phyloP scores from a whole-genome alignment of 2,113 vertebrate species.

The Edolisoma coerulescens region DNA sequence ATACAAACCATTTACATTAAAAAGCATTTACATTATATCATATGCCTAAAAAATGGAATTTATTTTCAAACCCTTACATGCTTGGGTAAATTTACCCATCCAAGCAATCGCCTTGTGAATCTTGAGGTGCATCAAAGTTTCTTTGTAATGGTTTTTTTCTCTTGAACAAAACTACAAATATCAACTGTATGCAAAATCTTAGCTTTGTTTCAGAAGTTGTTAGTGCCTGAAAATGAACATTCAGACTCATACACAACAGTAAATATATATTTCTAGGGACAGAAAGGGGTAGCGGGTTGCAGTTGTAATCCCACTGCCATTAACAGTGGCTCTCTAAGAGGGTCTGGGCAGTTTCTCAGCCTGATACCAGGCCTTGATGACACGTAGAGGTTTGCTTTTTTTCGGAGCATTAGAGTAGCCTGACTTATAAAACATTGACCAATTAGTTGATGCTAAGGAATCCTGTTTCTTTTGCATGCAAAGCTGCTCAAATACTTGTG shows the following conservation, averaged over 20 bases:
- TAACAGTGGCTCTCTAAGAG: not conserved
- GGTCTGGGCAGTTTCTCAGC: not conserved
- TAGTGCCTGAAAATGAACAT: not conserved
- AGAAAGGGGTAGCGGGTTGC: accelerated
- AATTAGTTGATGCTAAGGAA: not conserved
- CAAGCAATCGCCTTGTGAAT: accelerated
- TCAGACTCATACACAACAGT: not conserved
- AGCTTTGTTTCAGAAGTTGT: not conserved
- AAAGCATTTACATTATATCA: not conserved
- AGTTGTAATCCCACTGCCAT: accelerated
- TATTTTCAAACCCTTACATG: not conserved
- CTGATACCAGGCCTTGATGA: not conserved
- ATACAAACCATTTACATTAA: not conserved
- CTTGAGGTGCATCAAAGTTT: not conserved
- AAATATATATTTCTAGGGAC: not conserved
- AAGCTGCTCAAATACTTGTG: not conserved
- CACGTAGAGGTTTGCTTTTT: accelerated
- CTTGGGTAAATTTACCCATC: not conserved
- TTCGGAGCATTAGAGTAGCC: not conserved
- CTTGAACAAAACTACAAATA: not conserved
- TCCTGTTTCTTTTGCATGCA: not conserved
- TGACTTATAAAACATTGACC: not conserved
- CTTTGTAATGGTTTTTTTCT: not conserved
- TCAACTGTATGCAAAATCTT: not conserved
- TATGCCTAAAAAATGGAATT: not conserved